phyloP scores from a whole-genome alignment of 2,888 invertebrate genomes.

The Phragmatobia fuliginosa region DNA sequence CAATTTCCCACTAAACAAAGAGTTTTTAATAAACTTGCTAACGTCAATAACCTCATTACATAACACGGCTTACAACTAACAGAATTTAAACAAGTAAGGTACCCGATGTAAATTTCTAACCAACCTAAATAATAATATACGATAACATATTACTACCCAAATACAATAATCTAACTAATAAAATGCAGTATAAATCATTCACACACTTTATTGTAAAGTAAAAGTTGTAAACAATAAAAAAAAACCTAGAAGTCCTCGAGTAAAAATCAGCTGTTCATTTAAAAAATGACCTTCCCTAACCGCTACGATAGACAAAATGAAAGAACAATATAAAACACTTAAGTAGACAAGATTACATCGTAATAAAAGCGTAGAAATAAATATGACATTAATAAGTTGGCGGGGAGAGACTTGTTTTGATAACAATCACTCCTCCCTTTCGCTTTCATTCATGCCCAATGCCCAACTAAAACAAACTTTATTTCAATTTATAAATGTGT shows the following conservation, averaged over 20 bases:
- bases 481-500: constrained; percentile 83
- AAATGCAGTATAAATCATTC: not conserved
- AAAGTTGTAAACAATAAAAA: not conserved
- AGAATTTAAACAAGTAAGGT: no score
- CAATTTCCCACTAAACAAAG: no score
- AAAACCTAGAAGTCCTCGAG: not conserved
- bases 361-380: constrained; percentile 51
- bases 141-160: no score
- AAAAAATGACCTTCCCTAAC: not conserved
- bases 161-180: not conserved
- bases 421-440: constrained; percentile 75
- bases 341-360: constrained; percentile 21
- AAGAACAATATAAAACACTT: constrained; percentile 8
- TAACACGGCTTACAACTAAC: not conserved
- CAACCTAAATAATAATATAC: no score
- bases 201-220: not conserved
- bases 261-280: not conserved
- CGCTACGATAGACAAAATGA: constrained; percentile 7
- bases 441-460: constrained; percentile 83
- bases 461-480: constrained; percentile 86
- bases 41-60: not conserved
- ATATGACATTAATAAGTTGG: constrained; percentile 38
- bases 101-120: no score
- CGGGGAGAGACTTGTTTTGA: constrained; percentile 65
- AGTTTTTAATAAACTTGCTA: no score